Percentiles rank a stretch among this genome's conserved stretches.
phyloP scores from a whole-genome alignment of 2,888 invertebrate genomes.

The Eudemis profundana region DNA sequence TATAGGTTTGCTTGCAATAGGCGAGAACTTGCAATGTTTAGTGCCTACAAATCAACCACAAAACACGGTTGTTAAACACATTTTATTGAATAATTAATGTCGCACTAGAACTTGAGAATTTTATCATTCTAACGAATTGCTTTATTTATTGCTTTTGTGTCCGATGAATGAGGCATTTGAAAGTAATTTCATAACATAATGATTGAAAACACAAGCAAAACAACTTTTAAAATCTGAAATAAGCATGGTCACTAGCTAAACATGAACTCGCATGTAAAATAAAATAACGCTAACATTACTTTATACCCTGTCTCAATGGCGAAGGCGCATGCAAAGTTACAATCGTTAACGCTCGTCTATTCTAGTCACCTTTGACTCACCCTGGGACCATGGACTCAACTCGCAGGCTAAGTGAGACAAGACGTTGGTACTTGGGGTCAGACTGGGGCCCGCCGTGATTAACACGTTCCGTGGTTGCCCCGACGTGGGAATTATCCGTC shows the following conservation, averaged over 20 bases:
- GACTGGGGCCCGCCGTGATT: constrained; percentile 39
- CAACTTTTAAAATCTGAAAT: too few species aligned
- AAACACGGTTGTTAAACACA: constrained; percentile 7
- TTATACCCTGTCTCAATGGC: not conserved
- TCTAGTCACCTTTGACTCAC: constrained; percentile 24
- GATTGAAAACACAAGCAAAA: not conserved
- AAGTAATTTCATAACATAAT: constrained; percentile 11
- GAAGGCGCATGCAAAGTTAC: not conserved
- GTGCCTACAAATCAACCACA: constrained; percentile 5
- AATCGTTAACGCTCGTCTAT: not conserved
- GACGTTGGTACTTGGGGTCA: constrained; percentile 32
- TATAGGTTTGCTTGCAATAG: constrained; percentile 3
- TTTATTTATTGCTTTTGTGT: not conserved
- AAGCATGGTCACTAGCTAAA: too few species aligned
- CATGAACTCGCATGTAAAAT: not conserved
- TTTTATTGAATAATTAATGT: constrained; percentile 14
- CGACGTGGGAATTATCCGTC: constrained; percentile 43
- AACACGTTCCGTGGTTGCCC: constrained; percentile 41
- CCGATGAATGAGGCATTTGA: not conserved
- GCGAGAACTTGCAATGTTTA: constrained; percentile 15
- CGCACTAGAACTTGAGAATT: not conserved
- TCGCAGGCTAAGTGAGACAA: constrained; percentile 28
- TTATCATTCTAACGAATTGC: not conserved
- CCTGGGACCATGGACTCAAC: not conserved
- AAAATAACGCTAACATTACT: too few species aligned